Base-by-base conservation (phyloP, 2,113 vertebrate genomes). In the Picathartes gymnocephalus region DNA sequence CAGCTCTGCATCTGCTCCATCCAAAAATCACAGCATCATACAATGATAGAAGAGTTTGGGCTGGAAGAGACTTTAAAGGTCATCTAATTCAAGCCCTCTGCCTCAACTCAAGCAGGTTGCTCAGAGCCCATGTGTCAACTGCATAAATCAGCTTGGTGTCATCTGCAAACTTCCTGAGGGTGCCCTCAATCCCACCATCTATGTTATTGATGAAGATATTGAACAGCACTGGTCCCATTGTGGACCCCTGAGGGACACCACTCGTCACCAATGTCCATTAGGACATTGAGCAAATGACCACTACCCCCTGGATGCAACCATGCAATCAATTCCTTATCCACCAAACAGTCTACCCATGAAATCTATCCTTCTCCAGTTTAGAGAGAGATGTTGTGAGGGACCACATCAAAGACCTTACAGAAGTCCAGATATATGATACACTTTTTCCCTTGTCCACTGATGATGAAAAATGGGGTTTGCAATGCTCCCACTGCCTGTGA, bases 241-340 rank as follows among this genome's bases (percentile, higher is more conserved):
- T 20, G 27, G 33, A 39, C 27, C 21, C 22, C 31, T 33, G 42
- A 78, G 37, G 22, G 30, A 79, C 42, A 73, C 37, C 33, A 56
- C 40, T 44, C 0, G 0, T 61, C 31, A 60, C 31, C 42, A 37
- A 0, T 44, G 22, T 44, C 35, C 35, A 56, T 8, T 50, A 24
- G 31, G 35, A 28, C 56, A 48, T 0, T 12, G 7, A 62, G 31
- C 31, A 35, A 56, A 20, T 84, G 27, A 76, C 22, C 68, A 66
- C 25, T 37, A 45, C 15, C 8, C 23, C 57, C 28, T 70, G 23
- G n/a, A 76, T 87, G 27, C 0, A 2, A n/a, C 30, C 1, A 1
- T 56, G n/a, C n/a, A 90, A 79, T 33, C 9, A 65, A 57, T 66
- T 71, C 30, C 51, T 66, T 5, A 56, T n/a, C 37, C 39, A 71